Evolutionary conservation across 1,140 invertebrate genomes (phyloP), one percentile per base, ranked within the genome.

Genomic region (Polypedilum pembai): DNA sequence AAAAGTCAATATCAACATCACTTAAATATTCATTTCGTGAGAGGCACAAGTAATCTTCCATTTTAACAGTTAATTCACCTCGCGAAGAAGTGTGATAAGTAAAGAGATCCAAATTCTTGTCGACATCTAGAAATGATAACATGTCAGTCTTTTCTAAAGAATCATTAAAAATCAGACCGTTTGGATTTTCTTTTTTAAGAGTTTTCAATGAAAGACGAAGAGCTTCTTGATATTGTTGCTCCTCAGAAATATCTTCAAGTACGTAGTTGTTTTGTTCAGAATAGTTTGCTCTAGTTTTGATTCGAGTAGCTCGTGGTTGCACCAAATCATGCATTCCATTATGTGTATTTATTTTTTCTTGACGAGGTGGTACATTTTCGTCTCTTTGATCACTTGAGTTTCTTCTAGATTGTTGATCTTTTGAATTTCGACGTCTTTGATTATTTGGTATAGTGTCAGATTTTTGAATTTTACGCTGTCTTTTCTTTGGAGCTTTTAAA

Each of bases 31-130:
- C 65, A 0, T 69, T 18, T 3, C 20, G 17, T 1, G 17, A 20
- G 1, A 69, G 65, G 65, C 65, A 69, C 7, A 69, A 20, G 5
- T 69, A 69, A 20, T 69, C 65, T 69, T 69, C 65, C 65, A 69
- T 69, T 69, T 18, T 21, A n/a, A 69, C 20, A 20, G 20, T 69
- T 8, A 69, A 3, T 3, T 8, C 17, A 1, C 65, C 65, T 69
- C 17, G 65, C 10, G 17, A 3, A 33, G 24, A 33, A 1, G 17
- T 18, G 20, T 7, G 15, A 69, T 69, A 69, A 3, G 17, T 5
- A 20, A 69, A 21, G 17, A 69, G 17, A 7, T 20, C 65, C 1
- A 69, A 10, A 4, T 8, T 69, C 12, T 69, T 69, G 20, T 69
- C 65, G 8, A 69, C 10, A 56, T 56, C 24, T 33, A 3, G 24